These are phyloP conservation scores for Trinorchestia longiramus DNA, from an alignment of 1,140 invertebrate species.

Conservation along the genomic window DNA sequence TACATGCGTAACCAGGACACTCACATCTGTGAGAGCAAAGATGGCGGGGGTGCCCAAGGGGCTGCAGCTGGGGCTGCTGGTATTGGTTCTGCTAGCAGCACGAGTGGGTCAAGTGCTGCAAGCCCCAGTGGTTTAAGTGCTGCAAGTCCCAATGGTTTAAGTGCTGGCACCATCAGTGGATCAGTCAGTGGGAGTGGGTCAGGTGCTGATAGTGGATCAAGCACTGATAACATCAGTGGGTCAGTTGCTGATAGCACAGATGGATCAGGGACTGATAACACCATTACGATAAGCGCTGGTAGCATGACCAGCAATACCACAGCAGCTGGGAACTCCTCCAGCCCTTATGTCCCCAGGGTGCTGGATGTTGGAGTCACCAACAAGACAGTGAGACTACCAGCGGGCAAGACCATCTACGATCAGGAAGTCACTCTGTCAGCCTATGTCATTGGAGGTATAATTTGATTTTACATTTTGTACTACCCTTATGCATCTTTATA, in stretches of 20 bases:
- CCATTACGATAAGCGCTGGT: too few relatives aligned
- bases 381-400: background rate
- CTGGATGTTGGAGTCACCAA: background rate
- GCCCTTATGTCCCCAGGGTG: background rate
- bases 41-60: background rate
- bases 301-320: background rate
- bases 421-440: background rate
- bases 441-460: slow-evolving; percentile 35
- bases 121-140: background rate
- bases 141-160: background rate
- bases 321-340: background rate
- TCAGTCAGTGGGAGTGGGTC: background rate
- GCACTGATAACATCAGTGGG: too few relatives aligned
- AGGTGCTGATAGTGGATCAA: too few relatives aligned
- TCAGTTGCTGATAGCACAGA: too few relatives aligned
- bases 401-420: slow-evolving; percentile 23
- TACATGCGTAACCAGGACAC: background rate
- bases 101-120: background rate
- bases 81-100: background rate
- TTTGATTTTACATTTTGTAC: too few relatives aligned
- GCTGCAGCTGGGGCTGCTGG: background rate
- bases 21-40: background rate
- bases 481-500: too few relatives aligned
- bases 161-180: background rate
- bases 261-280: too few relatives aligned